Evolutionary conservation across 1,140 invertebrate genomes (phyloP), one percentile per base, ranked within the genome.

Genomic region (Hydropsyche tenuis): DNA sequence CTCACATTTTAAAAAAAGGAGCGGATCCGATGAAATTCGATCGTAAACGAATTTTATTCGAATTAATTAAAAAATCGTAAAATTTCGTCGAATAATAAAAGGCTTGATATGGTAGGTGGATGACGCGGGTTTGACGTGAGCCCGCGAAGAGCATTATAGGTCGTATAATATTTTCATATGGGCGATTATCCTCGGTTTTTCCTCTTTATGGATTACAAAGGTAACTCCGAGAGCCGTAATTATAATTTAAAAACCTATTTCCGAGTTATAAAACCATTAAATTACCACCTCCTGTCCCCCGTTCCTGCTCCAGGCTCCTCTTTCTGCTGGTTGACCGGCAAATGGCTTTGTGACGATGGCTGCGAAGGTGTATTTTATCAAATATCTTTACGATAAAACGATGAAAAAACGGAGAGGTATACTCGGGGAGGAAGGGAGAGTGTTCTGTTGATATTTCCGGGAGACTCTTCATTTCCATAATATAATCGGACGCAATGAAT

Each of bases 221-320:
- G 65, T 68, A 48, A 68, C 43, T 22, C 63, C 63, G 63, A 23
- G 14, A 66, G 23, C 63, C 43, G 65, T 68, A 68, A 68, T 68
- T 68, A 68, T 68, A 68, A 68, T 68, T 68, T 68, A 68, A 68
- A 68, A 68, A 68, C 65, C 43, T 66, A 66, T 68, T 68, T 68
- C 65, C 65, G 37, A 68, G 65, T 68, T 68, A 68, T 48, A 48
- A 68, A 68, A 48, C 65, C 65, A 48, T 68, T 68, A 68, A 68
- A 68, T 68, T 68, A 68, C 22, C 43, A 43, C 43, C 11, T 37
- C 3, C 30, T 37, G 3, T 37, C 9, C 3, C 9, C 30, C 30
- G 3, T 4, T 9, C 30, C 30, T n/a, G n/a, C n/a, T n/a, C n/a
- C n/a, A n/a, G n/a, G n/a, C n/a, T n/a, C n/a, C n/a, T n/a, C n/a